Conservation (phyloP, 2,888 invertebrate genomes). For the Tachina fera region DNA sequence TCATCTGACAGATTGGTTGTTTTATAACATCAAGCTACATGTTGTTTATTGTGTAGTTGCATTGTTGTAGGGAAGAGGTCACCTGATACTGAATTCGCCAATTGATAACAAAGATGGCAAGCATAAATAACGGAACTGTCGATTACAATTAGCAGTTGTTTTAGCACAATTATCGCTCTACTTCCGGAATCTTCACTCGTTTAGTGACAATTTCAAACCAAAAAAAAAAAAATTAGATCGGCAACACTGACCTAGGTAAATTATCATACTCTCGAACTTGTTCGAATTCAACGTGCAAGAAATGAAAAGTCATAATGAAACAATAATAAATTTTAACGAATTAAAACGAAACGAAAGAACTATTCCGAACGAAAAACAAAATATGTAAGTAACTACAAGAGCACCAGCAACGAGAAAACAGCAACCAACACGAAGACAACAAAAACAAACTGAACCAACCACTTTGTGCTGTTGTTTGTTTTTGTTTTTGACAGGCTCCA, state of each 20-base stretch:
- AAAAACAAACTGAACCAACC: slow-evolving; percentile 66
- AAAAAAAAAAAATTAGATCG: too few relatives aligned
- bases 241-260: slow-evolving; percentile 69
- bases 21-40: too few relatives aligned
- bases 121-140: too few relatives aligned
- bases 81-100: too few relatives aligned
- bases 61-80: too few relatives aligned
- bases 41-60: too few relatives aligned
- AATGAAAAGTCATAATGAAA: slow-evolving; percentile 69
- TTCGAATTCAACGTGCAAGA: slow-evolving; percentile 43
- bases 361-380: slow-evolving; percentile 54
- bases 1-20: too few relatives aligned
- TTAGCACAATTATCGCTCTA: too few relatives aligned
- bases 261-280: slow-evolving; percentile 51
- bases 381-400: slow-evolving; percentile 9
- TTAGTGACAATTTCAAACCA: too few relatives aligned
- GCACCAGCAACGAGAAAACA: slow-evolving; percentile 19
- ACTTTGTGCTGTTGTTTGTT: slow-evolving; percentile 54
- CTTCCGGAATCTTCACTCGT: too few relatives aligned
- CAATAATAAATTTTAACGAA: slow-evolving; percentile 71
- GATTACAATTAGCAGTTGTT: too few relatives aligned
- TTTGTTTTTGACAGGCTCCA: slow-evolving; percentile 61
- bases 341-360: slow-evolving; percentile 65
- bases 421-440: neutral
- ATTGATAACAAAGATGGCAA: too few relatives aligned